Evolutionary conservation across 1,140 invertebrate species (phyloP), one percentile per base, ranked within the genome.

Genomic region (Nymphalis io): DNA sequence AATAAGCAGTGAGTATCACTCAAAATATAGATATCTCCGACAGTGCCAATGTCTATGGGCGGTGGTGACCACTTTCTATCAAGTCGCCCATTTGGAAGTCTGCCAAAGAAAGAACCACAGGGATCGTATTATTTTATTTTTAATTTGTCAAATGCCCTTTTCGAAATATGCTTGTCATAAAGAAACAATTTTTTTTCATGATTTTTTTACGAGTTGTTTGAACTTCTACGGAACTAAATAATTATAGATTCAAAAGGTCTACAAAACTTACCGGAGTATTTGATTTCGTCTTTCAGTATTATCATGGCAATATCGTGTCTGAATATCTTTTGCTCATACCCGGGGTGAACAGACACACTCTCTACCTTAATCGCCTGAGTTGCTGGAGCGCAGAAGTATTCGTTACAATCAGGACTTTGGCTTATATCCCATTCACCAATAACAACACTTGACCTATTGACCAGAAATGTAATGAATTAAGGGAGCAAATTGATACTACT

Each of bases 221-320:
- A 33, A 33, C 1, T 33, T 33, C 1, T 33, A 33, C 27, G 27
- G 27, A 33, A 6, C 10, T 33, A 33, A 33, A 33, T 0, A 33
- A 33, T 33, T 33, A 33, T 33, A 3, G 23, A 27, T 27, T 5
- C 23, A 27, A 27, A 27, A 27, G 23, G 2, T 27, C 23, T 46
- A 5, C 2, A 46, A 16, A 15, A 70, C 83, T 87, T 86, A 95
- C 95, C 93, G 79, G 94, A 94, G 81, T 93, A 95, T 82, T 95
- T 95, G 21, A 95, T 93, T 53, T 94, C 93, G 3, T 93, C 90
- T 81, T 93, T 93, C 1, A 95, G 83, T 33, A 95, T 93, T 8
- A 95, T 84, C 23, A 95, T 83, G 0, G 95, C 95, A 64, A 95
- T 94, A 79, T 95, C 95, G 75, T 95, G 93, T 75, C 93, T 89